Percentiles rank a stretch among this genome's conserved stretches.
These are phyloP conservation scores for Hippotragus niger DNA, from an alignment of 2,113 vertebrate species.

Conservation along the genomic window DNA sequence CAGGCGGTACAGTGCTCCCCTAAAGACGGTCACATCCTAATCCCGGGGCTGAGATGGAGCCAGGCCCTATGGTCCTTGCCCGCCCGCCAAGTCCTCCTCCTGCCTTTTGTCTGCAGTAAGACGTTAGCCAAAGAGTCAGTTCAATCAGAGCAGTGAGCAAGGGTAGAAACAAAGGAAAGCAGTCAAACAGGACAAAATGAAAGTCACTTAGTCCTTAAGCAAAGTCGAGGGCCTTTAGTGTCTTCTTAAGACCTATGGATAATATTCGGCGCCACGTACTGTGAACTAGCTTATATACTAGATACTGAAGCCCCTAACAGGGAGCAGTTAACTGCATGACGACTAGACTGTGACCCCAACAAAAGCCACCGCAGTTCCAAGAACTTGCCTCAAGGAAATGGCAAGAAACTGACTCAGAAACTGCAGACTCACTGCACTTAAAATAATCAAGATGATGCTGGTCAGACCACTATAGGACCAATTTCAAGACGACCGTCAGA, in stretches of 20 bases:
- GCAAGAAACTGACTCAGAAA: background rate
- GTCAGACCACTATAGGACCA: background rate
- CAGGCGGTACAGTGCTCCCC: background rate
- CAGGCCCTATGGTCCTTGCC: background rate
- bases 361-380: background rate
- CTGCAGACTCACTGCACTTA: background rate
- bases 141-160: background rate
- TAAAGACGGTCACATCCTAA: background rate
- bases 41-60: background rate
- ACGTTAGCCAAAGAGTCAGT: background rate
- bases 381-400: background rate
- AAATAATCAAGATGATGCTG: background rate
- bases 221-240: background rate
- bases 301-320: background rate
- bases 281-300: background rate
- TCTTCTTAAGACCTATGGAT: background rate
- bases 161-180: background rate
- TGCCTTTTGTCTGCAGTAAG: background rate
- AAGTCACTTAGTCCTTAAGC: background rate
- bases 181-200: background rate
- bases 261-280: too few species aligned
- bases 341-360: rapidly evolving
- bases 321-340: background rate
- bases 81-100: background rate
- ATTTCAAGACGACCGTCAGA: background rate